Evolutionary conservation across 2,113 vertebrate species (phyloP), one percentile per base, ranked within the genome.

Genomic region (Chaetodon trifascialis): DNA sequence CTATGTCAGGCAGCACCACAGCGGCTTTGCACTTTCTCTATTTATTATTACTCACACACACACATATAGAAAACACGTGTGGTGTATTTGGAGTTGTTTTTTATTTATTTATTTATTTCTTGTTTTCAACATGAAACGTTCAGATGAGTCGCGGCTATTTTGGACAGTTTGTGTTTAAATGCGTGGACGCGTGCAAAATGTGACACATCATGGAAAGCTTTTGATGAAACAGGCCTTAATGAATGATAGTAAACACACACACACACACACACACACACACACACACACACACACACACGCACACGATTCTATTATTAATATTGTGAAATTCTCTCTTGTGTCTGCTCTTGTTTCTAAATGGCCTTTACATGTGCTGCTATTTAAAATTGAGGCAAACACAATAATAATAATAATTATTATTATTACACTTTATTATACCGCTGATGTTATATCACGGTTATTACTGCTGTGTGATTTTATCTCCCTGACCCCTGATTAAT

Each of bases 401-500:
- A 40, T 12, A 4, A 14, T n/a, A 0, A 8, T 15, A 11, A 40
- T 12, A 4, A 14, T n/a, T 0, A 8, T 15, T 9, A 1, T 38
- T 11, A 16, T 36, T 44, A 58, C 36, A 30, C 9, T 17, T 25
- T 51, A 30, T 30, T 23, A 19, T 12, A 0, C 0, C 9, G 8
- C 12, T 25, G 19, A 46, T 70, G 17, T 59, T 11, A 30, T 30
- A 30, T 30, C 3, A 30, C 30, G 30, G 30, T 30, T 42, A 42
- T 46, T 63, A 12, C 56, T 78, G 14, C 11, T 42, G 25, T 73
- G n/a, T 62, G 79, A 73, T 88, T 63, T 60, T 69, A 84, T 80
- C 79, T 84, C 6, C 0, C 34, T 82, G 66, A 72, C 55, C 66
- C 75, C 36, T 88, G 77, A 86, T 86, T 55, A 52, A 80, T 77